These are phyloP conservation scores for Dichetophora obliterata DNA, from an alignment of 2,888 invertebrate genomes.

Conservation along the genomic window DNA sequence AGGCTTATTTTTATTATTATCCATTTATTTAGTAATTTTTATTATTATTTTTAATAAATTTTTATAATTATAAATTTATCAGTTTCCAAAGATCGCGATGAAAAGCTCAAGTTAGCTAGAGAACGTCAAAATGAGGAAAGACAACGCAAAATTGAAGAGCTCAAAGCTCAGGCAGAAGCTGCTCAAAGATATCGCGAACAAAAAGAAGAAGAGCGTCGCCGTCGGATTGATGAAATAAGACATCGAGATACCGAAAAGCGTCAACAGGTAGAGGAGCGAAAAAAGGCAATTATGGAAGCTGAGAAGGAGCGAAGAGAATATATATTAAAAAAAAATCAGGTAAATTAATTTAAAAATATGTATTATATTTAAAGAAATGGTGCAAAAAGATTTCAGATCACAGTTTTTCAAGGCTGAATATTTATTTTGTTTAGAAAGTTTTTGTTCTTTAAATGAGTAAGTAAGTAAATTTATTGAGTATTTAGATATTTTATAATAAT, in stretches of 20 bases:
- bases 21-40: too few species aligned
- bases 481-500: too few species aligned
- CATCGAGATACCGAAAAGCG: slow-evolving; percentile 81
- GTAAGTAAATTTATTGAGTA: too few species aligned
- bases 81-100: slow-evolving; percentile 72
- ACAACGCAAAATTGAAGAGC: slow-evolving; percentile 88
- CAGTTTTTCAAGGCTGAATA: too few species aligned
- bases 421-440: too few species aligned
- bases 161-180: slow-evolving; percentile 88
- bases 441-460: too few species aligned
- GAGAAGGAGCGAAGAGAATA: slow-evolving; percentile 89
- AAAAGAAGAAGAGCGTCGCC: slow-evolving; percentile 86
- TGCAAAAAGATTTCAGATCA: too few species aligned
- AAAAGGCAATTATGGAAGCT: slow-evolving; percentile 89
- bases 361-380: not conserved
- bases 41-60: too few species aligned
- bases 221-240: slow-evolving; percentile 86
- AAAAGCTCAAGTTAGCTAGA: slow-evolving; percentile 81
- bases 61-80: too few species aligned
- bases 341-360: slow-evolving; percentile 45
- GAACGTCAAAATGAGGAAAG: slow-evolving; percentile 92
- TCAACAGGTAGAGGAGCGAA: slow-evolving; percentile 86
- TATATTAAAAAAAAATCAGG: slow-evolving; percentile 84
- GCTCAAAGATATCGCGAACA: slow-evolving; percentile 92
- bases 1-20: too few species aligned